phyloP scores from a whole-genome alignment of 2,888 invertebrate species.

The Onthophagus sagittarius region DNA sequence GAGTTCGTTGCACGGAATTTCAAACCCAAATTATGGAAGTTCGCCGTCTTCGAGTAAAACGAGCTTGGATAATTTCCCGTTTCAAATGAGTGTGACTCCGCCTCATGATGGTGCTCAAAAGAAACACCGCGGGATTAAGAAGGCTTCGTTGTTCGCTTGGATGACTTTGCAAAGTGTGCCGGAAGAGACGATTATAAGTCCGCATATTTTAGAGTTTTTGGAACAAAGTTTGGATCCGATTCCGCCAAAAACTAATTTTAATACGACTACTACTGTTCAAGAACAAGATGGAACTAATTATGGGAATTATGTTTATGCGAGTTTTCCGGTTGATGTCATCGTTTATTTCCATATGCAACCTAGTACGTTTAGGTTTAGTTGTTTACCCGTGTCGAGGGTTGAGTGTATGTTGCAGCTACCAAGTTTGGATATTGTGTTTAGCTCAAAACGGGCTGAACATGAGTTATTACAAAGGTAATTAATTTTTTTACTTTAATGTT shows the following conservation, averaged over 20 bases:
- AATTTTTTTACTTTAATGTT: neutral
- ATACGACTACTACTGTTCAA: constrained; percentile 31
- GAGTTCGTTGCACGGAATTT: constrained; percentile 43
- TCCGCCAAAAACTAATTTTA: constrained; percentile 56
- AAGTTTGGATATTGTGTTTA: constrained; percentile 95
- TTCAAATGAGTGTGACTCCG: constrained; percentile 29
- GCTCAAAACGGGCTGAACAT: constrained; percentile 82
- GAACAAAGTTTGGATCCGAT: constrained; percentile 97
- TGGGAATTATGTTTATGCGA: constrained; percentile 81
- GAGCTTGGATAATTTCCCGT: constrained; percentile 30
- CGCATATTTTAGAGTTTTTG: constrained; percentile 93
- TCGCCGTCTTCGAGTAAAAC: constrained; percentile 40
- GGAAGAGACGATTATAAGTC: constrained; percentile 95
- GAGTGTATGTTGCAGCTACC: constrained; percentile 95
- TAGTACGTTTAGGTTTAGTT: constrained; percentile 92
- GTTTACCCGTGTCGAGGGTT: constrained; percentile 90
- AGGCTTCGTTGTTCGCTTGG: constrained; percentile 90
- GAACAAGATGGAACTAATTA: constrained; percentile 60
- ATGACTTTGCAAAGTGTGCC: constrained; percentile 96
- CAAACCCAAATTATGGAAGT: constrained; percentile 46
- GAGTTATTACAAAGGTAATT: constrained; percentile 50
- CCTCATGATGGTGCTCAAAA: constrained; percentile 30
- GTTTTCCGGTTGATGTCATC: constrained; percentile 97
- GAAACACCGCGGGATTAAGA: constrained; percentile 69
- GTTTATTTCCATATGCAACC: constrained; percentile 99